phyloP scores from a whole-genome alignment of 1,140 invertebrate species.

The Battus philenor region DNA sequence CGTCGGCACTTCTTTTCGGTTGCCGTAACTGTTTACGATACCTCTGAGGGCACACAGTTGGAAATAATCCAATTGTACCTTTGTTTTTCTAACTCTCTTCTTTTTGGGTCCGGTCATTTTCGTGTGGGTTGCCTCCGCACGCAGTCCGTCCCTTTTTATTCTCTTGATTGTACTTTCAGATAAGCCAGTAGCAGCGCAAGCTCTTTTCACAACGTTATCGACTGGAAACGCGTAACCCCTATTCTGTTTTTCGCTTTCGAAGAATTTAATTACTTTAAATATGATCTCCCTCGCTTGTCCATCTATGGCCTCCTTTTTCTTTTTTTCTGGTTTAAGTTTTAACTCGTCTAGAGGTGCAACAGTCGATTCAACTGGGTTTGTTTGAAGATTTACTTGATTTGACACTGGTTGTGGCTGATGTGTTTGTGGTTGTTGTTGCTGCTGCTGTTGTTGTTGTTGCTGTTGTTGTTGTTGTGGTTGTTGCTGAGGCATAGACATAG shows the following conservation, averaged over 20 bases:
- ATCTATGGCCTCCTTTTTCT: slow-evolving; percentile 65
- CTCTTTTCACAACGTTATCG: slow-evolving; percentile 63
- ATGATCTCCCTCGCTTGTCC: slow-evolving; percentile 64
- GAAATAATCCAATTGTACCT: slow-evolving; percentile 66
- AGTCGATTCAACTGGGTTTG: slow-evolving; percentile 27
- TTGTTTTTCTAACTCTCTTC: slow-evolving; percentile 59
- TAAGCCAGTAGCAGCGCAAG: slow-evolving; percentile 59
- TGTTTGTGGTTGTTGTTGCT: slow-evolving; percentile 20
- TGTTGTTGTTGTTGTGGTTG: slow-evolving; percentile 3
- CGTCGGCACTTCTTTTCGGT: slow-evolving; percentile 61
- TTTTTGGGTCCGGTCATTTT: slow-evolving; percentile 67
- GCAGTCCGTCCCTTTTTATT: slow-evolving; percentile 60
- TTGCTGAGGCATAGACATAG: neutral
- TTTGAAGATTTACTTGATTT: slow-evolving; percentile 23
- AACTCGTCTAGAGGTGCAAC: slow-evolving; percentile 23
- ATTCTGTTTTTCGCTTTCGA: slow-evolving; percentile 67
- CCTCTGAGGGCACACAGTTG: slow-evolving; percentile 58
- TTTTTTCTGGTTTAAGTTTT: slow-evolving; percentile 49
- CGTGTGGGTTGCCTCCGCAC: slow-evolving; percentile 61
- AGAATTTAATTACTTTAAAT: slow-evolving; percentile 67
- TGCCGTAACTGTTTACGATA: slow-evolving; percentile 58
- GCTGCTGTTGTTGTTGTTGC: slow-evolving; percentile 21
- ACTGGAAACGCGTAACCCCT: slow-evolving; percentile 64
- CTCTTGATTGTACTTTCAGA: slow-evolving; percentile 67
- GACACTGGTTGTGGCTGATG: slow-evolving; percentile 27